Conservation (phyloP, 2,888 invertebrate species). For the Platynereis dumerilii region DNA sequence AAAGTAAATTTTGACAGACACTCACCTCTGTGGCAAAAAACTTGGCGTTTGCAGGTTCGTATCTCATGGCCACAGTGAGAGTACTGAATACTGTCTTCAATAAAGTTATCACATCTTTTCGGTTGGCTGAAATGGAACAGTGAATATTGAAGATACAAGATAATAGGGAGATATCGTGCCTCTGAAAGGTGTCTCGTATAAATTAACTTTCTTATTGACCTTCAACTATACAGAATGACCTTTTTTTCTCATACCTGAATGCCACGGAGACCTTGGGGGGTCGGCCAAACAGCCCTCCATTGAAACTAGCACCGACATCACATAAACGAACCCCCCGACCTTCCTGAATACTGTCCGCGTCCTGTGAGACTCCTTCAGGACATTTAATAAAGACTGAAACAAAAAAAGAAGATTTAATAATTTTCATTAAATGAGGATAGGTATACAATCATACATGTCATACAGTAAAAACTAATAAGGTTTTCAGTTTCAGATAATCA, state of each 20-base stretch:
- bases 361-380: conserved; percentile 93
- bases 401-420: conserved; percentile 28
- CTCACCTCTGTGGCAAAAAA: conserved; percentile 92
- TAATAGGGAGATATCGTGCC: background rate
- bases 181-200: background rate
- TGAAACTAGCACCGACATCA: conserved; percentile 92
- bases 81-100: conserved; percentile 91
- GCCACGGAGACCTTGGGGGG: conserved; percentile 67
- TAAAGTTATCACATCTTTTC: conserved; percentile 75
- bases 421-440: no score
- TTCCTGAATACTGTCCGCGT: conserved; percentile 96
- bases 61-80: conserved; percentile 96
- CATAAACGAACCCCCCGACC: conserved; percentile 96
- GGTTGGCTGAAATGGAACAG: conserved; percentile 50
- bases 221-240: no score
- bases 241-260: conserved; percentile 55
- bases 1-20: conserved; percentile 64
- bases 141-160: no score
- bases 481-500: no score
- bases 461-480: no score
- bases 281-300: conserved; percentile 74
- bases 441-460: no score
- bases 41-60: conserved; percentile 98
- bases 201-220: no score
- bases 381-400: conserved; percentile 76